These are phyloP conservation scores for Ctenopoma kingsleyae DNA, from an alignment of 2,797 vertebrate species.

Conservation along the genomic window DNA sequence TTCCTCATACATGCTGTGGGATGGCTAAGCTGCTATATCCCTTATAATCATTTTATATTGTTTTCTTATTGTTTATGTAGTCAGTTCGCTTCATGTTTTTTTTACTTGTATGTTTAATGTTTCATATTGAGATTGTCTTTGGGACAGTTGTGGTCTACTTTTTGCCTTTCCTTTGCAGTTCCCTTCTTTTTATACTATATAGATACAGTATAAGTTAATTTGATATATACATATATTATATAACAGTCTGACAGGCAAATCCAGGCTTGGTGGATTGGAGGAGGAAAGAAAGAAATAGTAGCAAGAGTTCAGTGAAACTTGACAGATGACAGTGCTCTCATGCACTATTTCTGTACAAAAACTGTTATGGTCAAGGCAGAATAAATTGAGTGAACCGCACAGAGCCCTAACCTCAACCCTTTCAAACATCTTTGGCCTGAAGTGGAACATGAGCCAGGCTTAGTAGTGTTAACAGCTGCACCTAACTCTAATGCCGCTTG, in stretches of 20 bases:
- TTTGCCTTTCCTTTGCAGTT: neutral
- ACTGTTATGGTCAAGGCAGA: neutral
- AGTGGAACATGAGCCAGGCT: neutral
- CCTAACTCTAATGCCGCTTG: neutral
- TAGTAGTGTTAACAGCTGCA: neutral
- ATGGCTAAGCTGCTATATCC: neutral
- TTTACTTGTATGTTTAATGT: neutral
- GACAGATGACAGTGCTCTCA: too few species aligned
- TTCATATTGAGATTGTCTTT: neutral
- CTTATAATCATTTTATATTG: too few species aligned
- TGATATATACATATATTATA: too few species aligned
- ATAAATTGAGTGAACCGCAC: neutral
- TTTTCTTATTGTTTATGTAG: neutral
- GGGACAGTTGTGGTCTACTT: neutral
- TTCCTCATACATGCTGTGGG: neutral
- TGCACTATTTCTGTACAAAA: neutral
- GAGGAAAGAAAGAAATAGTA: neutral
- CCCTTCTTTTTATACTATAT: neutral
- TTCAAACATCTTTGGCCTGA: conserved; percentile 3
- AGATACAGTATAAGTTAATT: too few species aligned
- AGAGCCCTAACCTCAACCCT: neutral
- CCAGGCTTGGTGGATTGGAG: neutral
- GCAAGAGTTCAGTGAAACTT: neutral
- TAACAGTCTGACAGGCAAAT: neutral
- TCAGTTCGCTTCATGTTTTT: neutral